These are phyloP conservation scores for Brachypodius melanocephalos DNA, from an alignment of 2,113 vertebrate species.

Conservation along the genomic window DNA sequence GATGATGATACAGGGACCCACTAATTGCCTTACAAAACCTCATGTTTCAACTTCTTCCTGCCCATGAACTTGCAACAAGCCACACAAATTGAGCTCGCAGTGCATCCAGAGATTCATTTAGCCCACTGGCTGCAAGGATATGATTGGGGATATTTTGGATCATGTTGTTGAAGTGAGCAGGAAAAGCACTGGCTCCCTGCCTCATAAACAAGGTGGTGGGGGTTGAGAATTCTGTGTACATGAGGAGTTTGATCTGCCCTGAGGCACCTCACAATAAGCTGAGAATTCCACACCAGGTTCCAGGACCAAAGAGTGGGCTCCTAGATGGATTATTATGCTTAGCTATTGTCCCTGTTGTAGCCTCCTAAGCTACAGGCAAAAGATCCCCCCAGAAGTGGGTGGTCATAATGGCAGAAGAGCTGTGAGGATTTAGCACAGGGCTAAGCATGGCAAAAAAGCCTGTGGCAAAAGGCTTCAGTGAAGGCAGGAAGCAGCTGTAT, in stretches of 20 bases:
- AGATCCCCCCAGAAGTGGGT: neutral
- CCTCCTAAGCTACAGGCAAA: neutral
- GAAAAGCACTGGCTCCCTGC: neutral
- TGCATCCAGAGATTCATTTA: neutral
- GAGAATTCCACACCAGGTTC: neutral
- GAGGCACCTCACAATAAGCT: neutral
- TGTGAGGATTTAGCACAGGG: neutral
- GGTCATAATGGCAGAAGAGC: neutral
- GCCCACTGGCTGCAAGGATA: neutral
- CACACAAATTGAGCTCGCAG: neutral
- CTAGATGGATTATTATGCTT: neutral
- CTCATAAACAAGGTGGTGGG: neutral
- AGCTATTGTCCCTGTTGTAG: neutral
- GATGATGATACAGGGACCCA: neutral
- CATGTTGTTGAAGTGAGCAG: neutral
- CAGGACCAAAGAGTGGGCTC: neutral
- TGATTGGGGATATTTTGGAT: neutral
- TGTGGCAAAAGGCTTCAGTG: neutral
- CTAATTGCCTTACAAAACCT: neutral
- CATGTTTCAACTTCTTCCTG: neutral
- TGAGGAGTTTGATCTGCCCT: neutral
- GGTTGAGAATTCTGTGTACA: neutral
- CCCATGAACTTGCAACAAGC: neutral
- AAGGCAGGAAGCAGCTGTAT: constrained; percentile 51
- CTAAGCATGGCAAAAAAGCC: neutral